phyloP scores from a whole-genome alignment of 1,140 invertebrate species.

The Battus philenor region DNA sequence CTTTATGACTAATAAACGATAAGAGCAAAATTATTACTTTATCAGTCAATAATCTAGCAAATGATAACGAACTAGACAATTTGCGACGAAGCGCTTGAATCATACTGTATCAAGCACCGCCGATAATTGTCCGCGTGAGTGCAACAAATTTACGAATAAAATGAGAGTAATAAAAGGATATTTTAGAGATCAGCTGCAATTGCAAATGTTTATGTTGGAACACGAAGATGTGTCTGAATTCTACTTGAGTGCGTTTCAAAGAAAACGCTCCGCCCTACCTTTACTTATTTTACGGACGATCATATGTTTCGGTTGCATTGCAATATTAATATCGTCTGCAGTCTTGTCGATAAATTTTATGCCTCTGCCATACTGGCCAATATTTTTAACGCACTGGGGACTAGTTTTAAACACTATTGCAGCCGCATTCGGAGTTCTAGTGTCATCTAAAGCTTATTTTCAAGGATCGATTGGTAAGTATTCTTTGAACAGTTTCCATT shows the following conservation, averaged over 20 bases:
- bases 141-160: constrained; percentile 13
- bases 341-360: constrained; percentile 21
- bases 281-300: constrained; percentile 38
- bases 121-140: background rate
- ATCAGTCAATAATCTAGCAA: constrained; percentile 11
- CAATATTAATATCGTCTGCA: constrained; percentile 38
- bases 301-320: constrained; percentile 38
- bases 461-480: constrained; percentile 47
- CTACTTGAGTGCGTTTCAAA: constrained; percentile 48
- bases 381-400: constrained; percentile 62
- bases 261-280: constrained; percentile 33
- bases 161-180: constrained; percentile 48
- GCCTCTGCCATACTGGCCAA: constrained; percentile 31
- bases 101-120: background rate
- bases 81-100: background rate
- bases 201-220: constrained; percentile 33
- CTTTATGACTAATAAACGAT: no score
- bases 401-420: constrained; percentile 38
- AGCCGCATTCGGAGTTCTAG: constrained; percentile 32
- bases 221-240: constrained; percentile 43
- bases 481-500: no score
- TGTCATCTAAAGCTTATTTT: constrained; percentile 34
- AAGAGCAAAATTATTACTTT: constrained; percentile 10
- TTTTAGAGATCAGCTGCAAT: constrained; percentile 42
- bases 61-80: constrained; percentile 11